A percentile compares a stretch with the other conserved stretches of the same genome.
Conservation (phyloP, 2,797 vertebrate species). For the Malacoraja senta region DNA sequence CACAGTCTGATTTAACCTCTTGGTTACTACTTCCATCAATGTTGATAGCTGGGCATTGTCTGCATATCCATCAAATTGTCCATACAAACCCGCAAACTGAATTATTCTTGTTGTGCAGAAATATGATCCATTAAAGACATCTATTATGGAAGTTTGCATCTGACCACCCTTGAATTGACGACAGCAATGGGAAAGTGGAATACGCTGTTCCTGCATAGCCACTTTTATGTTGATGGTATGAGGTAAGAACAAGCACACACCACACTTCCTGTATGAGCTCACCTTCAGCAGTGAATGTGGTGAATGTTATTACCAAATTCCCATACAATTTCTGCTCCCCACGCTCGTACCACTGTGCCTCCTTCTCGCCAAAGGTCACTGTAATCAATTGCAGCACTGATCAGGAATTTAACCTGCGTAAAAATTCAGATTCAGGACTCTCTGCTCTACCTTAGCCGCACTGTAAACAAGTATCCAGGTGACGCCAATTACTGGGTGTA, state of each 20-base stretch:
- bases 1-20: no score
- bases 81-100: not conserved
- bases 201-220: not conserved
- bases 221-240: not conserved
- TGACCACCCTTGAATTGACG: not conserved
- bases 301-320: no score
- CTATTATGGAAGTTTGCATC: not conserved
- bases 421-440: not conserved
- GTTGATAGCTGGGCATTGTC: not conserved
- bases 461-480: not conserved
- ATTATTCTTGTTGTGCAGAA: not conserved
- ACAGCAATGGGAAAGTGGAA: not conserved
- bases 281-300: not conserved
- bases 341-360: no score
- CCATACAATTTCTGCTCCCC: no score
- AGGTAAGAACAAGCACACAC: no score
- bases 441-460: not conserved
- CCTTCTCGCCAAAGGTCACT: not conserved
- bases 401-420: not conserved
- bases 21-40: not conserved
- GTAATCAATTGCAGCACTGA: not conserved
- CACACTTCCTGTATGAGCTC: not conserved
- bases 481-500: not conserved
- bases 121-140: not conserved
- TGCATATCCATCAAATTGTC: not conserved